Base-by-base conservation (phyloP, 2,797 vertebrate species). In the Periophthalmus magnuspinnatus region DNA sequence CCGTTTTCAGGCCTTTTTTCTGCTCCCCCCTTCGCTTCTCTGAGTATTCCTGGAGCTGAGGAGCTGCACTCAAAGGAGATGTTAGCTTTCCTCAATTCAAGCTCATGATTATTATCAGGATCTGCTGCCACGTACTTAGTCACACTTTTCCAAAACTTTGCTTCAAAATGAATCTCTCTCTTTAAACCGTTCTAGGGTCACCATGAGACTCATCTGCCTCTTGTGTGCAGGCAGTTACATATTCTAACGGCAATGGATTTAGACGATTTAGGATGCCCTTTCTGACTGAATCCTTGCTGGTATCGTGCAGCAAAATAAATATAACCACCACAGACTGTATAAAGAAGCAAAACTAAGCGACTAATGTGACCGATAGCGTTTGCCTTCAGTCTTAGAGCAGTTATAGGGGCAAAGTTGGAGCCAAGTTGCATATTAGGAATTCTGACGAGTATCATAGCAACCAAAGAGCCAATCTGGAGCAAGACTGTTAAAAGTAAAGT, bases 31-130 rank as follows among this genome's bases (percentile, higher is more conserved):
- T 63, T 85, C 74, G 81, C 62, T 47, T 64, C 62, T 64, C 62
- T 76, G 85, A 89, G 85, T 90, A 90, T 90, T 87, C 91, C 88
- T 50, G 84, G 85, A 86, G 85, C 81, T 69, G 77, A 83, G 86
- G 83, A 86, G 91, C 84, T 90, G 88, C 87, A 90, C 86, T 90
- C 89, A 78, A 91, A 90, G 84, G 83, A 88, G 81, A 90, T 81
- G 88, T 88, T 86, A 74, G 84, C 83, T 84, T 84, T 84, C 78
- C 75, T 83, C 78, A 86, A 86, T 91, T 90, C 86, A 90, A 92
- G 87, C 88, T 91, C 88, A 88, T 89, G 88, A 91, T 89, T 84
- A 84, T 86, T 83, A 86, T 84, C 83, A 81, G 84, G 81, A 89
- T 87, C 86, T 87, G 76, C 86, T 88, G 88, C 85, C 83, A 87